These are phyloP conservation scores for Fistularia commersonii DNA, from an alignment of 2,797 vertebrate species.

Conservation along the genomic window DNA sequence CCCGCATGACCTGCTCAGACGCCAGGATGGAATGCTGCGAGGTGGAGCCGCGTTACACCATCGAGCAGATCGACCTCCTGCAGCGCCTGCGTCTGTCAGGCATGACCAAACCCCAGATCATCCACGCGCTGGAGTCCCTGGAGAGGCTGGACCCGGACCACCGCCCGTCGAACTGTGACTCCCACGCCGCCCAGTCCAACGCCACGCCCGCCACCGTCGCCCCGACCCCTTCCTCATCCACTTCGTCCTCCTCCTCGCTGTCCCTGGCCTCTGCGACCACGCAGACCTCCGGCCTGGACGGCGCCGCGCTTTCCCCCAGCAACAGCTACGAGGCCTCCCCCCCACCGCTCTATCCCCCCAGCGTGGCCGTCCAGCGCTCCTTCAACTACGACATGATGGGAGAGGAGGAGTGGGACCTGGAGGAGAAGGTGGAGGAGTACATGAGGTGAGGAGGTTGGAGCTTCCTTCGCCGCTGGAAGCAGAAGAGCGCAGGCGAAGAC, in stretches of 20 bases:
- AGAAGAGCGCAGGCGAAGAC: conserved; percentile 29
- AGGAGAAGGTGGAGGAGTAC: conserved; percentile 85
- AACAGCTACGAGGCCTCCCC: conserved; percentile 83
- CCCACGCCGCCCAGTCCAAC: conserved; percentile 58
- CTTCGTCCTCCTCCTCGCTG: conserved; percentile 77
- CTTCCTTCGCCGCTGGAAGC: conserved; percentile 2
- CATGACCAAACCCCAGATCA: conserved; percentile 82
- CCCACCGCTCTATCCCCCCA: conserved; percentile 77
- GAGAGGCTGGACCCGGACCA: conserved; percentile 81
- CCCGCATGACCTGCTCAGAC: conserved; percentile 53
- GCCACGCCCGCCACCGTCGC: conserved; percentile 38
- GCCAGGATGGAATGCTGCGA: conserved; percentile 78
- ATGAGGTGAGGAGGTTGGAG: conserved; percentile 73
- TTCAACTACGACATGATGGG: conserved; percentile 80
- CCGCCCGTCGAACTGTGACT: conserved; percentile 69
- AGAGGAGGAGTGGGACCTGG: conserved; percentile 84
- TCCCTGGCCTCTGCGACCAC: conserved; percentile 80
- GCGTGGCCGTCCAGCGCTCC: conserved; percentile 71
- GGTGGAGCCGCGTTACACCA: conserved; percentile 82
- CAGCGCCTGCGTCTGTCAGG: conserved; percentile 80
- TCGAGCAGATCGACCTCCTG: conserved; percentile 83
- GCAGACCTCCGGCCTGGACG: conserved; percentile 79
- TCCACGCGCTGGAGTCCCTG: conserved; percentile 81
- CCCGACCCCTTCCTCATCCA: conserved; percentile 67
- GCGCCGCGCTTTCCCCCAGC: conserved; percentile 77